A percentile compares a stretch with the other conserved stretches of the same genome.
Evolutionary conservation across 2,113 vertebrate species (phyloP).

Genomic region (Pontoporia blainvillei): DNA sequence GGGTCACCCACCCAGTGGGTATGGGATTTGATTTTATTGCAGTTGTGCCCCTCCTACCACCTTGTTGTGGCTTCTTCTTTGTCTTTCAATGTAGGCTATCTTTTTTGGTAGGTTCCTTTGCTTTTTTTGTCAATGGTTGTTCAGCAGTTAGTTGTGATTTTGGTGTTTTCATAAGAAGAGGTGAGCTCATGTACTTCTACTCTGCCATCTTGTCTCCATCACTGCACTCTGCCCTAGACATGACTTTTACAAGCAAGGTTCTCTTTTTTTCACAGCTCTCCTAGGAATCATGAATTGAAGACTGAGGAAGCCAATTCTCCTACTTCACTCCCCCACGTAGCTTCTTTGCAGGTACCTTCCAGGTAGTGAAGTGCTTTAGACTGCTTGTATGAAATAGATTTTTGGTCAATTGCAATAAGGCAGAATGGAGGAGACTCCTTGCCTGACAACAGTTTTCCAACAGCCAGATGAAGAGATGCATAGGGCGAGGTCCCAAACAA

Average conservation of each 20-base stretch:
- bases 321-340: background rate
- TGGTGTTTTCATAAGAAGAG: background rate
- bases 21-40: background rate
- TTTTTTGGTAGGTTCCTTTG: background rate
- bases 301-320: background rate
- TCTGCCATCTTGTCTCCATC: background rate
- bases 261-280: background rate
- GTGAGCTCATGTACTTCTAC: background rate
- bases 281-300: background rate
- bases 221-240: background rate
- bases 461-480: background rate
- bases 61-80: background rate
- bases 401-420: background rate
- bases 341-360: background rate
- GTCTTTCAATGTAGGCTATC: background rate
- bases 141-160: background rate
- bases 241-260: background rate
- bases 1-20: background rate
- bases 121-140: background rate
- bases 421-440: background rate
- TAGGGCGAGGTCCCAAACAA: background rate
- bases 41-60: background rate
- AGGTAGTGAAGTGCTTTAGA: background rate
- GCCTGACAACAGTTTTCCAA: background rate
- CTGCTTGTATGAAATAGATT: background rate